These are phyloP conservation scores for Rhinichthys klamathensis DNA, from an alignment of 2,113 vertebrate genomes.

Conservation along the genomic window DNA sequence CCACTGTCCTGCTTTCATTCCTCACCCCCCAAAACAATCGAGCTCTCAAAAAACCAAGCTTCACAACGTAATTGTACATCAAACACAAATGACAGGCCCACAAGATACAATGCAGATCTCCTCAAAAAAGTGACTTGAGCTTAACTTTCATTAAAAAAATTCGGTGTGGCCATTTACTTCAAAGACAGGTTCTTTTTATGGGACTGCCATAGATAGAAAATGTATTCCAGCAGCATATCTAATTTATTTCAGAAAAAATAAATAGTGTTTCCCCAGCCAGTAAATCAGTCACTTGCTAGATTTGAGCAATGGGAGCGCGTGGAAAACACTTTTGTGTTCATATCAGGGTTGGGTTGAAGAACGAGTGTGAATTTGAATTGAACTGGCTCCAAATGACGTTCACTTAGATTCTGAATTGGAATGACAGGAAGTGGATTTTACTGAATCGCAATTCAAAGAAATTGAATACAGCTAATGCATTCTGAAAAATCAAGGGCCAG, in stretches of 20 bases:
- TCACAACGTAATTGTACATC: slow-evolving; percentile 71
- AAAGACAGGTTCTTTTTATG: slow-evolving; percentile 55
- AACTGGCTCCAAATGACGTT: not conserved
- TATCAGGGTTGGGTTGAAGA: not conserved
- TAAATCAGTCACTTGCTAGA: not conserved
- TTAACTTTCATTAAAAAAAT: slow-evolving; percentile 67
- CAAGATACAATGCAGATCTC: slow-evolving; percentile 73
- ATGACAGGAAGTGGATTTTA: not conserved
- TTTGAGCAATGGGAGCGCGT: not conserved
- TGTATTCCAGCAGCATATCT: not conserved
- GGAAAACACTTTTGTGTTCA: not conserved
- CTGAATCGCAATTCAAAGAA: not conserved
- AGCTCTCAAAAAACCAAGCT: slow-evolving; percentile 68
- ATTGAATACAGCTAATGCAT: not conserved
- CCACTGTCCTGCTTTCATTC: slow-evolving; percentile 57
- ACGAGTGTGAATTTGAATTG: not conserved
- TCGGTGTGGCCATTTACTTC: slow-evolving; percentile 70
- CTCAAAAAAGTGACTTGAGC: slow-evolving; percentile 65
- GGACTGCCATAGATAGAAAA: not conserved
- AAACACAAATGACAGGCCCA: slow-evolving; percentile 71
- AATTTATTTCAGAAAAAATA: not conserved
- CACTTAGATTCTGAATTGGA: not conserved
- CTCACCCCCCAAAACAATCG: slow-evolving; percentile 67
- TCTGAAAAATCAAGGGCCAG: not conserved
- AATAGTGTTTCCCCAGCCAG: not conserved